Evolutionary conservation across 2,113 vertebrate species (phyloP).

Genomic region (Phyllostomus discolor): DNA sequence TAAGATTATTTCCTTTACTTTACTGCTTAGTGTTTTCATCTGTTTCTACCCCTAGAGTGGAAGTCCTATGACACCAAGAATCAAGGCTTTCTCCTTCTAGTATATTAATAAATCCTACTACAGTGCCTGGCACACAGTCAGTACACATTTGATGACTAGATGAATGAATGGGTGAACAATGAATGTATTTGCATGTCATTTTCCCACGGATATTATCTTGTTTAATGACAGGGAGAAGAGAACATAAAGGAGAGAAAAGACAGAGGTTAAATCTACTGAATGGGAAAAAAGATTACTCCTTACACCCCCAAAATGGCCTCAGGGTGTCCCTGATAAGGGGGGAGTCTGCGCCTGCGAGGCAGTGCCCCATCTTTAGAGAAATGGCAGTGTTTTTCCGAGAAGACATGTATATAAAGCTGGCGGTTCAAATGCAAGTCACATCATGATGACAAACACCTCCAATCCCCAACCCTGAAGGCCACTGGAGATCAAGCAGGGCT

Average conservation of each 20-base stretch:
- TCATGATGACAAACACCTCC: slow-evolving; percentile 42
- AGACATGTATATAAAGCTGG: background rate
- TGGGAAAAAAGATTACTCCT: background rate
- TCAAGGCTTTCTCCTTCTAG: background rate
- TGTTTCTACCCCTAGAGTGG: background rate
- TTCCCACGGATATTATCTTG: background rate
- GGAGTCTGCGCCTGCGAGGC: background rate
- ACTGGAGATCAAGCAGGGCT: slow-evolving; percentile 38
- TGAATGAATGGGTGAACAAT: background rate
- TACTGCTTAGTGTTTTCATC: background rate
- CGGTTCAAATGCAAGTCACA: slow-evolving; percentile 25
- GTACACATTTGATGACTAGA: background rate
- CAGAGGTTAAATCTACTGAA: background rate
- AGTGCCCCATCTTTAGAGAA: background rate
- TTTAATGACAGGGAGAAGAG: background rate
- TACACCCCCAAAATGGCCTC: background rate
- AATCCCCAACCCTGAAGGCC: slow-evolving; percentile 46
- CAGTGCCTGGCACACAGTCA: background rate
- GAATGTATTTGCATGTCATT: background rate
- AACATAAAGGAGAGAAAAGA: background rate
- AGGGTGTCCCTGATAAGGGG: background rate
- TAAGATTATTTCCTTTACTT: background rate
- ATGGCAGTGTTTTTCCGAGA: background rate
- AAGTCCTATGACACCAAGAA: background rate
- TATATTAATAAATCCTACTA: background rate